Evolutionary conservation across 2,888 invertebrate species (phyloP), one percentile per base, ranked within the genome.

Genomic region (Helicoverpa assulta): DNA sequence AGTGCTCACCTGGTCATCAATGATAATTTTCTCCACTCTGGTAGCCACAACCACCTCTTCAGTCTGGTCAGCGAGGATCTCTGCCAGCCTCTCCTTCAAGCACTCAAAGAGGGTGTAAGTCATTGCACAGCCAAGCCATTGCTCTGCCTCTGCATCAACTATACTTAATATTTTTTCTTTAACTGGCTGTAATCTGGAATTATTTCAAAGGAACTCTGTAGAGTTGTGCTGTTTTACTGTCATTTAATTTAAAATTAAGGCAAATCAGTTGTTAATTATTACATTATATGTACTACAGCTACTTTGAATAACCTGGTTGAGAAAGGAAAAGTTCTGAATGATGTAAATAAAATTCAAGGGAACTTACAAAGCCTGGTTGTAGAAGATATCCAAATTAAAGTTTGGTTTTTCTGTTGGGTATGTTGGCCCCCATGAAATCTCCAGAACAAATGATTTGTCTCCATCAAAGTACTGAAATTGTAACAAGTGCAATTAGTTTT

Each of bases 41-140:
- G 94, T 90, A 19, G 92, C 85, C 5, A 80, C 94, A 51, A 88
- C 95, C 81, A 83, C 93, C 50, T 96, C 91, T 16, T 97, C 97
- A 0, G 97, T 97, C 90, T 99, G 98, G 0, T 96, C 96, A 0
- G 96, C 94, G 10, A 98, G 94, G 63, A 99, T 90, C 62, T 97
- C 97, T 0, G 97, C 93, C 43, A 97, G 96, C 86, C 97, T 97
- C 89, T 99, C 99, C 91, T 98, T 98, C 18, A 98, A 96, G 91
- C 97, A 98, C 93, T 99, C 99, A 90, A 99, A 98, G 63, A 99
- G 92, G 0, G 99, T 98, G 89, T 98, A 99, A 0, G 99, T 99
- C 99, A 99, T 99, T 3, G 99, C 98, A 94, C 97, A 98, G 0
- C 99, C 99, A 18, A 98, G 86, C 96, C 98, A 98, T 84, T 98